A percentile compares a stretch with the other conserved stretches of the same genome.
Conservation (phyloP, 2,888 invertebrate genomes). For the Branchipolynoe longqiensis region DNA sequence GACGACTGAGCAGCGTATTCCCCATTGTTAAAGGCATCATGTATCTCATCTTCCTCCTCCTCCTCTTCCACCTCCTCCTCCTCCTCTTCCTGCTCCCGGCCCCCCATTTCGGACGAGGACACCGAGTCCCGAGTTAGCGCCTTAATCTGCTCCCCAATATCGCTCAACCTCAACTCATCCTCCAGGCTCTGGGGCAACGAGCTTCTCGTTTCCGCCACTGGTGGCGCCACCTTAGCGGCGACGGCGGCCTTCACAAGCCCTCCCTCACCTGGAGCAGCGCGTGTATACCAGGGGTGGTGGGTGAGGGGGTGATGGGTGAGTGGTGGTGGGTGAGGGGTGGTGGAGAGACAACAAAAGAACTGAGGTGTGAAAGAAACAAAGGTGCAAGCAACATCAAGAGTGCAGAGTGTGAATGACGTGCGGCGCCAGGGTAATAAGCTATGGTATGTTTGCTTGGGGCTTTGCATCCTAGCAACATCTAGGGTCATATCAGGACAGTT, state of each 20-base stretch:
- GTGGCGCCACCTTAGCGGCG: background rate
- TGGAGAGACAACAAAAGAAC: no score
- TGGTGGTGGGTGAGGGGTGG: no score
- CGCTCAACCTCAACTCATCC: slow-evolving; percentile 59
- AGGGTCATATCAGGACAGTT: no score
- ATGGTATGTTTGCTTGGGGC: no score
- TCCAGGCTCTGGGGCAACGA: background rate
- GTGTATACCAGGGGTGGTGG: no score
- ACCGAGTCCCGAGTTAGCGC: slow-evolving; percentile 59
- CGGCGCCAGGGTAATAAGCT: no score
- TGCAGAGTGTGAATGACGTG: no score
- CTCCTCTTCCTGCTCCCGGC: slow-evolving; percentile 10
- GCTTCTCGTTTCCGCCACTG: background rate
- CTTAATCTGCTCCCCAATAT: slow-evolving; percentile 63
- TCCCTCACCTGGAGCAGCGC: no score
- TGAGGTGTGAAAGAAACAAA: no score
- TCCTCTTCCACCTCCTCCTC: slow-evolving; percentile 53
- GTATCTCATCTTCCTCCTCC: slow-evolving; percentile 5
- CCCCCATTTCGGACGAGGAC: background rate
- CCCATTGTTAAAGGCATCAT: background rate
- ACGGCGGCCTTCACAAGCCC: background rate
- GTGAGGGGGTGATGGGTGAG: no score
- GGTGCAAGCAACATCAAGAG: no score
- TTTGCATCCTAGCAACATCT: no score
- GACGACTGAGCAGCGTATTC: background rate